These are phyloP conservation scores for Anarsia innoxiella DNA, from an alignment of 2,888 invertebrate species.

Conservation along the genomic window DNA sequence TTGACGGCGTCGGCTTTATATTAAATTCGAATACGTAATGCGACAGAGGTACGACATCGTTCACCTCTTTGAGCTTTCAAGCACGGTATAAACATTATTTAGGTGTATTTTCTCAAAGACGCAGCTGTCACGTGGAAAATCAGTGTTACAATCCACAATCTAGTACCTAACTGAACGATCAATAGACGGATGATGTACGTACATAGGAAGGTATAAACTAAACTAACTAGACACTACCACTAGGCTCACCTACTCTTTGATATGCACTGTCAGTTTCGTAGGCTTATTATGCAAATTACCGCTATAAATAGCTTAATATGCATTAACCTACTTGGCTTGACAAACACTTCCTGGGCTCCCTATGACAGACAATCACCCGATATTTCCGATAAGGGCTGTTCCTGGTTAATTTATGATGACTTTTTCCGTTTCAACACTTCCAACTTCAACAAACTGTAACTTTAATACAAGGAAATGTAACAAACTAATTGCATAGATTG, in stretches of 20 bases:
- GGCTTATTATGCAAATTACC: constrained; percentile 8
- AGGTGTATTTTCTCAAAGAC: neutral
- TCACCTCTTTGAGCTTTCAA: constrained; percentile 7
- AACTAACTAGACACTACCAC: no score
- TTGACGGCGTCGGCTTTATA: constrained; percentile 9
- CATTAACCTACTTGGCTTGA: no score
- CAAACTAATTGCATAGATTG: no score
- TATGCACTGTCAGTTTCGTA: constrained; percentile 6
- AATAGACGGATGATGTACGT: neutral
- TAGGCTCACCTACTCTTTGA: constrained; percentile 1
- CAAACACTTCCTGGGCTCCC: no score
- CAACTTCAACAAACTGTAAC: no score
- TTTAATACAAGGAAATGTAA: no score
- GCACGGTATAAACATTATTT: constrained; percentile 1
- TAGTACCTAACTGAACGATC: neutral
- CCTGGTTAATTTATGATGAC: neutral
- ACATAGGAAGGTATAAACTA: neutral
- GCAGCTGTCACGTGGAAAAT: neutral
- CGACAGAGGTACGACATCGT: constrained; percentile 8
- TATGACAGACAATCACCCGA: no score
- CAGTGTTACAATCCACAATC: neutral
- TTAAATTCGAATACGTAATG: constrained; percentile 21
- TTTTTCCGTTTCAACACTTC: neutral
- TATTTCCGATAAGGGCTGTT: neutral
- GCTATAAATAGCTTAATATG: neutral